Percentiles rank a stretch among this genome's conserved stretches.
Evolutionary conservation across 2,113 vertebrate species (phyloP).

Genomic region (Brachypodius melanocephalos): DNA sequence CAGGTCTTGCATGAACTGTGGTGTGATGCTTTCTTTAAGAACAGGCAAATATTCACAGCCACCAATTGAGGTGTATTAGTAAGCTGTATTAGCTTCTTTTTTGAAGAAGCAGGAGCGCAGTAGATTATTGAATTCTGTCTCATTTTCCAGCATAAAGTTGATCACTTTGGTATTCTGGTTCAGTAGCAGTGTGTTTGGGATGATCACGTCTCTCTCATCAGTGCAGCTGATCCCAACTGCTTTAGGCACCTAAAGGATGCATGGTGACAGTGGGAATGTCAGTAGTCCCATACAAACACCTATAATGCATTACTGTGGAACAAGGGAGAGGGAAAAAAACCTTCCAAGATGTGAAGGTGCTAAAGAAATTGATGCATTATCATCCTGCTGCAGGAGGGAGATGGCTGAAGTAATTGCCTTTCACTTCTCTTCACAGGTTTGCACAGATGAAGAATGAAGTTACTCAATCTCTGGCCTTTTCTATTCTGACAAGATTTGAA

Average conservation of each 20-base stretch:
- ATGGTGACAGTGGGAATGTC: not conserved
- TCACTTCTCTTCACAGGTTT: constrained; percentile 79
- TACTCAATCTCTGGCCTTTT: constrained; percentile 24
- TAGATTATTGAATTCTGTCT: not conserved
- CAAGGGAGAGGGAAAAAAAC: not conserved
- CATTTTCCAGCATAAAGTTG: not conserved
- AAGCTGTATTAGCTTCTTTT: not conserved
- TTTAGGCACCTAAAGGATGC: not conserved
- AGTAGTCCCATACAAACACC: not conserved
- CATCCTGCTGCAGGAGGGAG: not conserved
- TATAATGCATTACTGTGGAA: not conserved
- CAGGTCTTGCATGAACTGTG: not conserved
- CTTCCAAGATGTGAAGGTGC: not conserved
- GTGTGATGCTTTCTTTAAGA: not conserved
- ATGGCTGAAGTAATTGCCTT: not conserved
- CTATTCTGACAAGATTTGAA: constrained; percentile 57
- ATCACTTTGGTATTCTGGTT: not conserved
- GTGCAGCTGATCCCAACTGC: not conserved
- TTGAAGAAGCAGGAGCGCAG: not conserved
- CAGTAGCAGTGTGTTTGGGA: not conserved
- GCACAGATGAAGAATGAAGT: constrained; percentile 96
- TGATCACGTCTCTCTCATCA: not conserved
- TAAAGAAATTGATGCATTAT: not conserved
- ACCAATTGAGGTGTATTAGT: not conserved
- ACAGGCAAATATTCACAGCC: not conserved